Evolutionary conservation across 2,888 invertebrate species (phyloP).

Genomic region (Meta bourneti): DNA sequence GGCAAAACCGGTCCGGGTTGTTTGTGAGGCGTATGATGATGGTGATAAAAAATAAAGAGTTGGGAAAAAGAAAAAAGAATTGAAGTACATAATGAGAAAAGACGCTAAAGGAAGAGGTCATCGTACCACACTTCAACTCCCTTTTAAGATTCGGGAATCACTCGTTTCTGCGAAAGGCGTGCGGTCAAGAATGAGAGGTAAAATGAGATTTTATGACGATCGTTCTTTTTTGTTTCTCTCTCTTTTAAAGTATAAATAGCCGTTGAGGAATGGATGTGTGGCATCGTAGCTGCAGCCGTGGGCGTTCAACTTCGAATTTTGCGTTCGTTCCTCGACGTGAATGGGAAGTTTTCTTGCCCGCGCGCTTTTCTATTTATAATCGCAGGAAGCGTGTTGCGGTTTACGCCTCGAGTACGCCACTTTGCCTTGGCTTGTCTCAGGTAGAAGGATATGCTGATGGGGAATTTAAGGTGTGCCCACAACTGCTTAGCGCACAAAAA

Average conservation of each 20-base stretch:
- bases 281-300: not conserved
- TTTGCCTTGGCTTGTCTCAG: too few relatives aligned
- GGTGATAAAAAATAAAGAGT: not conserved
- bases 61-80: slow-evolving; percentile 32
- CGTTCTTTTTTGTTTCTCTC: not conserved
- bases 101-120: slow-evolving; percentile 39
- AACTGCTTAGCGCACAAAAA: too few relatives aligned
- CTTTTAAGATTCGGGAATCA: not conserved
- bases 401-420: too few relatives aligned
- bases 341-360: not conserved
- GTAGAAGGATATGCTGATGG: too few relatives aligned
- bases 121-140: slow-evolving; percentile 3
- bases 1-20: slow-evolving; percentile 49
- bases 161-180: slow-evolving; percentile 20
- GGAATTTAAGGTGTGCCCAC: too few relatives aligned
- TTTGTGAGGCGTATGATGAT: slow-evolving; percentile 1
- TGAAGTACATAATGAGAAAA: slow-evolving; percentile 38
- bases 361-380: not conserved
- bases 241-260: not conserved
- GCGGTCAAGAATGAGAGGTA: slow-evolving; percentile 15
- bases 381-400: not conserved
- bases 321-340: not conserved
- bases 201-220: slow-evolving; percentile 1
- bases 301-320: not conserved
- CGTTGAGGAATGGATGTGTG: not conserved